Evolutionary conservation across 1,140 invertebrate species (phyloP).

Genomic region (Arctopsyche grandis): DNA sequence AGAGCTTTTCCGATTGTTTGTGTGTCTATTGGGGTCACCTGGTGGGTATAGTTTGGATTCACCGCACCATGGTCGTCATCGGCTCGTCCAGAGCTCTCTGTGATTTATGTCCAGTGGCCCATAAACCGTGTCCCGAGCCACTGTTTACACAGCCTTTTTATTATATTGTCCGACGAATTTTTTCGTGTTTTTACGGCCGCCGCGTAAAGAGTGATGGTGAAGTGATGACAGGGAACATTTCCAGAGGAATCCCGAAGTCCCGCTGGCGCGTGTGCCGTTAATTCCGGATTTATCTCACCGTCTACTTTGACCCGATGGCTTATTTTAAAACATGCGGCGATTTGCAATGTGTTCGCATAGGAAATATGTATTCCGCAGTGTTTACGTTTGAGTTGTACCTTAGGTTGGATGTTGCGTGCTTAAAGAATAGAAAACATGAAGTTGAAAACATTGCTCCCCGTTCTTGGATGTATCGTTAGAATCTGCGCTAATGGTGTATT

Average conservation of each 20-base stretch:
- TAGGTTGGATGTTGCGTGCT: no score
- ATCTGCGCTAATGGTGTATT: no score
- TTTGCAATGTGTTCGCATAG: no score
- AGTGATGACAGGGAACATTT: constrained; percentile 18
- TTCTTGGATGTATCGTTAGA: no score
- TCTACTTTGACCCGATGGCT: constrained; percentile 10
- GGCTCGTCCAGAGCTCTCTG: neutral
- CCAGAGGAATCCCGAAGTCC: constrained; percentile 6
- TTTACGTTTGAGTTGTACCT: no score
- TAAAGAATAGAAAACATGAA: no score
- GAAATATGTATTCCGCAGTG: no score
- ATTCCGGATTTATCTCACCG: constrained; percentile 1
- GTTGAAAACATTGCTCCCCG: no score
- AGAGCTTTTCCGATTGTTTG: neutral
- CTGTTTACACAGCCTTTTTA: constrained; percentile 26
- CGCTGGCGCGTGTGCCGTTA: neutral
- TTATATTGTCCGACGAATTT: constrained; percentile 33
- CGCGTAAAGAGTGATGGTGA: neutral
- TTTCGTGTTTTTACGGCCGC: constrained; percentile 14
- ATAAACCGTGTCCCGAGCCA: constrained; percentile 18
- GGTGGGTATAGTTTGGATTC: constrained; percentile 4
- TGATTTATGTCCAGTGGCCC: constrained; percentile 23
- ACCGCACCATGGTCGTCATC: neutral
- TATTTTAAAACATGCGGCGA: neutral
- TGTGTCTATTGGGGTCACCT: neutral